Percentiles rank a stretch among this genome's conserved stretches.
Conservation (phyloP, 1,140 invertebrate genomes). For the Drosophila pandora region DNA sequence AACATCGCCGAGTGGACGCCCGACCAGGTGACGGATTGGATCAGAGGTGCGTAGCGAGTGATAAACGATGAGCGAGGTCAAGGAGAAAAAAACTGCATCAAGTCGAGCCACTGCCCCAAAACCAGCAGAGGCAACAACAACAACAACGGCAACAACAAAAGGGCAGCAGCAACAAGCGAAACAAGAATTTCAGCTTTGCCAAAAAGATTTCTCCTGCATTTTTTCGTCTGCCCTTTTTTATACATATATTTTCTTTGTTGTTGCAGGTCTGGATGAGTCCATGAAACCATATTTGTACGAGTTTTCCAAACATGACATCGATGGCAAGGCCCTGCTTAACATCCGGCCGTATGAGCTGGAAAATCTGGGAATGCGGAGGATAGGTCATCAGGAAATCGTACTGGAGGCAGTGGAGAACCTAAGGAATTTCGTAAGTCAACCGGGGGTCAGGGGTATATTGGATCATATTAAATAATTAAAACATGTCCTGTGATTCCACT, state of each 20-base stretch:
- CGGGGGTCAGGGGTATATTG: neutral
- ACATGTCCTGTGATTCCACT: conserved; percentile 31
- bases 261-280: conserved; percentile 90
- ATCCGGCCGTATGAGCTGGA: conserved; percentile 94
- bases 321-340: conserved; percentile 92
- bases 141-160: conserved; percentile 11
- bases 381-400: conserved; percentile 96
- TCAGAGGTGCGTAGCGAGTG: conserved; percentile 88
- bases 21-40: conserved; percentile 97
- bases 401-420: conserved; percentile 95
- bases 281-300: conserved; percentile 92
- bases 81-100: conserved; percentile 72
- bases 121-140: conserved; percentile 26
- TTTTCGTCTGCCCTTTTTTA: neutral
- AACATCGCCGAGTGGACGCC: conserved; percentile 96
- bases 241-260: conserved; percentile 1
- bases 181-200: conserved; percentile 32
- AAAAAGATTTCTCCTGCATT: conserved; percentile 28
- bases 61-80: conserved; percentile 56
- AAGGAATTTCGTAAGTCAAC: conserved; percentile 90
- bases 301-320: conserved; percentile 92
- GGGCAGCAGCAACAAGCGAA: conserved; percentile 24
- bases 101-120: conserved; percentile 45
- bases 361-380: conserved; percentile 91
- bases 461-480: neutral